Conservation (phyloP, 2,113 vertebrate species). For the Bubo scandiacus region DNA sequence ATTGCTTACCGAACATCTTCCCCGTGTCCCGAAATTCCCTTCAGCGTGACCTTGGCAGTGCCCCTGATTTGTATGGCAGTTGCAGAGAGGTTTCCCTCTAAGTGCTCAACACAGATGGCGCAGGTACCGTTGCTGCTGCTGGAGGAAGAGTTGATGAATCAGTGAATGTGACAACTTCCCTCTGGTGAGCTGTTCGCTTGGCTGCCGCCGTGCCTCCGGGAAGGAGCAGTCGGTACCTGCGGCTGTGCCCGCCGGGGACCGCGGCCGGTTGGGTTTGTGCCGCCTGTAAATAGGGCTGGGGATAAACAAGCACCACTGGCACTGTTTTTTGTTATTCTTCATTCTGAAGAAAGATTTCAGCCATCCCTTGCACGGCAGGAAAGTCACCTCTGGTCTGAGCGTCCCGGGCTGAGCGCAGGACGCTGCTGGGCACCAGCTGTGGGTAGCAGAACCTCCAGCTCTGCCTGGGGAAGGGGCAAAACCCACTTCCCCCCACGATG, state of each 20-base stretch:
- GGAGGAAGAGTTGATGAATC: slow-evolving; percentile 71
- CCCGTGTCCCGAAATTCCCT: slow-evolving; percentile 79
- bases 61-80: slow-evolving; percentile 92
- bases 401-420: rapidly evolving
- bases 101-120: slow-evolving; percentile 87
- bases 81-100: slow-evolving; percentile 80
- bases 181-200: slow-evolving; percentile 35
- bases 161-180: slow-evolving; percentile 75
- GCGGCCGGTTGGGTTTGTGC: rapidly evolving
- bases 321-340: too few relatives aligned
- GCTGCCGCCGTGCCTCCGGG: slow-evolving; percentile 3
- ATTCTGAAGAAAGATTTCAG: rapidly evolving
- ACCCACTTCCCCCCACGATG: rapidly evolving
- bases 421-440: rapidly evolving
- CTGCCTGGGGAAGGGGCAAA: background rate
- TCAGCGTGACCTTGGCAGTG: slow-evolving; percentile 79
- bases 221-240: background rate
- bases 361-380: rapidly evolving
- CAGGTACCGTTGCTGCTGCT: slow-evolving; percentile 73
- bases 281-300: background rate
- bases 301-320: background rate
- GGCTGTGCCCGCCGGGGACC: background rate
- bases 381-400: background rate
- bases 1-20: slow-evolving; percentile 82
- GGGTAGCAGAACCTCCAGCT: background rate